Conservation (phyloP, 2,113 vertebrate species). For the Lagopus muta region DNA sequence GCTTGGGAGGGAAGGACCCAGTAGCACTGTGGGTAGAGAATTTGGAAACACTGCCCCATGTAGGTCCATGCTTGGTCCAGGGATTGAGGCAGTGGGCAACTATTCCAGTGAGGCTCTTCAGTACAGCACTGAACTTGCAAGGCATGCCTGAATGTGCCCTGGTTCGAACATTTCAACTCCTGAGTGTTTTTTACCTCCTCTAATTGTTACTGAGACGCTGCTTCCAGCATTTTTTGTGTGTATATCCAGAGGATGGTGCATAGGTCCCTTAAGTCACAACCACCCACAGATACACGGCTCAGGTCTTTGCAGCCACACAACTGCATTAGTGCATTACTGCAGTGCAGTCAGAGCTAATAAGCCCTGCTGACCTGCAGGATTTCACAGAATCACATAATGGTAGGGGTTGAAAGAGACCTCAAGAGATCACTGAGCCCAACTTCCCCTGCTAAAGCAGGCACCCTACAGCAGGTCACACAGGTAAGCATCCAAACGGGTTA, state of each 20-base stretch:
- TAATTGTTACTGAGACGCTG: not conserved
- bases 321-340: not conserved
- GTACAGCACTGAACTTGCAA: not conserved
- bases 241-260: not conserved
- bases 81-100: not conserved
- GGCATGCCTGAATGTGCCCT: not conserved
- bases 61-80: not conserved
- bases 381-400: not conserved
- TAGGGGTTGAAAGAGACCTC: too few species aligned
- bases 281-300: not conserved
- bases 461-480: too few species aligned
- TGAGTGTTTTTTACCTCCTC: not conserved
- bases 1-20: not conserved
- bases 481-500: too few species aligned
- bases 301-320: not conserved
- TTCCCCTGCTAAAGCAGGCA: too few species aligned
- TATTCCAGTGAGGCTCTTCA: not conserved
- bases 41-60: not conserved
- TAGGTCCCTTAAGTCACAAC: not conserved
- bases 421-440: too few species aligned
- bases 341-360: not conserved
- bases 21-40: fast-evolving
- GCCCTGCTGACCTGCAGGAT: not conserved
- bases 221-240: not conserved
- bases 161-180: not conserved